Evolutionary conservation across 2,888 invertebrate genomes (phyloP).

Genomic region (Rhagonycha lutea): DNA sequence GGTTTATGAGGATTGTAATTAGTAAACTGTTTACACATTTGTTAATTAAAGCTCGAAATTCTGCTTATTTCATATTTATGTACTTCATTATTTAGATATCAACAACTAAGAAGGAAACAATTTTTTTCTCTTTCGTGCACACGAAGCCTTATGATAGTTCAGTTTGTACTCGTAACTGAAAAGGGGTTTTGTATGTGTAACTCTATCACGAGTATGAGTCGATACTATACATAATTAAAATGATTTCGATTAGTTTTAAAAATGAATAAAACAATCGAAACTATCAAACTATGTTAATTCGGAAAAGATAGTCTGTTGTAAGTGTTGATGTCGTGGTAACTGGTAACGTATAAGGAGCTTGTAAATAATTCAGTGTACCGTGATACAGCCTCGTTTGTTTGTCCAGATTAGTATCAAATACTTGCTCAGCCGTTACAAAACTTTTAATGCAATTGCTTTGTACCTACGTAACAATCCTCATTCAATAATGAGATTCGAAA

Average conservation of each 20-base stretch:
- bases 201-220: background rate
- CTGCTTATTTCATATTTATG: constrained; percentile 1
- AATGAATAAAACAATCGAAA: constrained; percentile 26
- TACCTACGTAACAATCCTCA: constrained; percentile 10
- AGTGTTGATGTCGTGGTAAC: constrained; percentile 33
- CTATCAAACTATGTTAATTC: constrained; percentile 10
- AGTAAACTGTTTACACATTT: constrained; percentile 19
- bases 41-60: constrained; percentile 18
- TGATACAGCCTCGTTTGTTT: constrained; percentile 33
- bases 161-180: background rate
- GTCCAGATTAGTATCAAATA: constrained; percentile 32
- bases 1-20: constrained; percentile 23
- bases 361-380: constrained; percentile 35
- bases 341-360: constrained; percentile 25
- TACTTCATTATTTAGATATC: background rate
- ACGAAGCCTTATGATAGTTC: background rate
- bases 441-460: constrained; percentile 23
- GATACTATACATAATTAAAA: constrained; percentile 14
- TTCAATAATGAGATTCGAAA: constrained; percentile 2
- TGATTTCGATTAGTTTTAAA: constrained; percentile 23
- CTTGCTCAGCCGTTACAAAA: constrained; percentile 34
- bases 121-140: background rate
- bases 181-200: background rate
- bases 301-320: constrained; percentile 18
- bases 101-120: background rate